phyloP scores from a whole-genome alignment of 92 coral and sea anemone species.

The Epizoanthus rinbou region DNA sequence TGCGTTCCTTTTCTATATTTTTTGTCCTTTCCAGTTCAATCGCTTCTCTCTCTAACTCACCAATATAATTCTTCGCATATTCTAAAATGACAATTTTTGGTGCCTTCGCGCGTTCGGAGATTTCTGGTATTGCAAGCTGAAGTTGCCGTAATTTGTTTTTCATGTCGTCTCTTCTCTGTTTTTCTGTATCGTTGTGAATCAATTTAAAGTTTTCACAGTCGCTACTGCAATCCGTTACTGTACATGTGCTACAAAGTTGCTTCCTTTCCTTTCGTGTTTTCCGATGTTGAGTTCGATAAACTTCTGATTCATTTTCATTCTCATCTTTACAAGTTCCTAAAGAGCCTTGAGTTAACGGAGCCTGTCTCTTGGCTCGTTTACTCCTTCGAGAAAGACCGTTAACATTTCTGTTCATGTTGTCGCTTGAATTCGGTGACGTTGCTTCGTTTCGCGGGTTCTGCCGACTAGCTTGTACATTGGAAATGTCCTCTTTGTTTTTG shows the following conservation, averaged over 20 bases:
- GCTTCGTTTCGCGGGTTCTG: neutral
- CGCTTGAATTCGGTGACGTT: neutral
- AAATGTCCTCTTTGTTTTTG: neutral
- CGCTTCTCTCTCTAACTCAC: slow-evolving; percentile 45
- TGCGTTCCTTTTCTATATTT: slow-evolving; percentile 36
- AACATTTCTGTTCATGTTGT: neutral
- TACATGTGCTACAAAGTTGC: neutral
- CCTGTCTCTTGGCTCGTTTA: neutral
- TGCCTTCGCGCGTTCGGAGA: slow-evolving; percentile 50
- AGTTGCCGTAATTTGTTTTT: slow-evolving; percentile 71
- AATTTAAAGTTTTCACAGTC: slow-evolving; percentile 21
- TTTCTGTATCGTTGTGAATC: slow-evolving; percentile 69
- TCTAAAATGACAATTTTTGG: slow-evolving; percentile 70
- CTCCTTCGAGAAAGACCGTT: neutral
- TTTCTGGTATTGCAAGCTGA: slow-evolving; percentile 59
- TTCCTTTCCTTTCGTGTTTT: neutral
- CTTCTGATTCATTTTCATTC: neutral
- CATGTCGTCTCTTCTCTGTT: slow-evolving; percentile 73
- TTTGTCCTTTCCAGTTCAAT: slow-evolving; percentile 11
- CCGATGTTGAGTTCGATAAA: neutral
- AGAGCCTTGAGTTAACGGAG: neutral
- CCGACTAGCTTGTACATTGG: neutral
- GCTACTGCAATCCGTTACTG: neutral
- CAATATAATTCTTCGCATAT: slow-evolving; percentile 55
- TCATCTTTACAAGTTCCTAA: neutral